Percentiles rank a stretch among this genome's conserved stretches.
Conservation (phyloP, 2,797 vertebrate genomes). For the Aplochiton taeniatus region DNA sequence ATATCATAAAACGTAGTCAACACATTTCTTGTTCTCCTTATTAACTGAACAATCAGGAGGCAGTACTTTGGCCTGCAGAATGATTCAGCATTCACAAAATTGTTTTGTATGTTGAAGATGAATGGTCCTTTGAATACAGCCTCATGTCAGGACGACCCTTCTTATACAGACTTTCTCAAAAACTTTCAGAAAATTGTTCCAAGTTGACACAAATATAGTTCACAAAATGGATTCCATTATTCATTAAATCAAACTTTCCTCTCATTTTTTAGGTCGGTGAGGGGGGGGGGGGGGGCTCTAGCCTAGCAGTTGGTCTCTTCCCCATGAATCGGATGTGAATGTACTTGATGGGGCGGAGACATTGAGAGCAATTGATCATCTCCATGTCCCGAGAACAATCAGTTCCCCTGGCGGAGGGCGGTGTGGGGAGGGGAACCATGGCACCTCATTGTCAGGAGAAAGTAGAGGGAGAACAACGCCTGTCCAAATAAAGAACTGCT, state of each 20-base stretch:
- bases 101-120: too few species aligned
- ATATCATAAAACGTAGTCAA: too few species aligned
- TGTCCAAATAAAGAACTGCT: neutral
- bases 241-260: neutral
- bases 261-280: neutral
- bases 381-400: slow-evolving; percentile 7
- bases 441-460: neutral
- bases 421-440: neutral
- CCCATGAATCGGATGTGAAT: slow-evolving; percentile 4
- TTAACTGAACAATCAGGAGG: too few species aligned
- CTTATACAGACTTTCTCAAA: too few species aligned
- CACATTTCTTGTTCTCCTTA: too few species aligned
- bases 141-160: too few species aligned
- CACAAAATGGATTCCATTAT: too few species aligned
- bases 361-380: slow-evolving; percentile 10
- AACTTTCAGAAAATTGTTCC: too few species aligned
- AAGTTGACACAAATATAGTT: too few species aligned
- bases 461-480: neutral
- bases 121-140: too few species aligned
- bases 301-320: neutral
- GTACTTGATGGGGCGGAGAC: slow-evolving; percentile 5
- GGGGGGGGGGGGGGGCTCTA: neutral
- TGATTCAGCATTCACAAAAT: too few species aligned
- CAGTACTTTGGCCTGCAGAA: too few species aligned
- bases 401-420: neutral